Percentiles rank a stretch among this genome's conserved stretches.
Conservation (phyloP, 2,888 invertebrate genomes). For the Ormyrus thymus region DNA sequence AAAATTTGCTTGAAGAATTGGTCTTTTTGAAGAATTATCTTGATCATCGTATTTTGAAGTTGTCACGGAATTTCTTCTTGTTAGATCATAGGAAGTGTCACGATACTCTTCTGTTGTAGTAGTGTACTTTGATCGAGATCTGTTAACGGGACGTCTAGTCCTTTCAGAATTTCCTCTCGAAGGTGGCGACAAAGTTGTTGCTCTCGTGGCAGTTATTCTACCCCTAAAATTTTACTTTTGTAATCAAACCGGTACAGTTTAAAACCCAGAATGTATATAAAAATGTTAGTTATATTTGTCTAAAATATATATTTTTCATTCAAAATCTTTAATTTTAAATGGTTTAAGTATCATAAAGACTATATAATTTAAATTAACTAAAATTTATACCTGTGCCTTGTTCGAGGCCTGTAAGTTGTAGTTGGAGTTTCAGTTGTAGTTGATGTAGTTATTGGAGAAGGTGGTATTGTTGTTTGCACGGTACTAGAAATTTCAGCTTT, state of each 20-base stretch:
- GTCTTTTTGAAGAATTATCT: conserved; percentile 55
- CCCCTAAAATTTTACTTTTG: conserved; percentile 57
- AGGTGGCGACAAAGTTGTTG: conserved; percentile 62
- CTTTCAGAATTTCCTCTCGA: conserved; percentile 62
- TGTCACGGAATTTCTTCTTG: conserved; percentile 65
- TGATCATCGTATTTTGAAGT: conserved; percentile 62
- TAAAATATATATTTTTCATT: conserved; percentile 5
- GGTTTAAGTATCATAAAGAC: no score
- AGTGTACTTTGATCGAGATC: conserved; percentile 67
- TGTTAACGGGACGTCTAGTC: conserved; percentile 67
- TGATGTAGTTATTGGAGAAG: conserved; percentile 62
- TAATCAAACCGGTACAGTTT: neutral
- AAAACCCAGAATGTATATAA: neutral
- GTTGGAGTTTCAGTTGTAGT: conserved; percentile 62
- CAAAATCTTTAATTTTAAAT: conserved; percentile 2
- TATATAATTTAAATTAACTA: no score
- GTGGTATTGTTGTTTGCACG: conserved; percentile 59
- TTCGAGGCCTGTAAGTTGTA: conserved; percentile 66
- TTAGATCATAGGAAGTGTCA: conserved; percentile 68
- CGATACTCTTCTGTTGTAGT: conserved; percentile 70
- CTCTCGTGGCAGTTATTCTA: conserved; percentile 62
- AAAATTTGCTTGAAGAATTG: conserved; percentile 56
- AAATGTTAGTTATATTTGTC: neutral
- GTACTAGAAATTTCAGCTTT: conserved; percentile 65
- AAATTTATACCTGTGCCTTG: conserved; percentile 63